phyloP scores from a whole-genome alignment of 2,888 invertebrate genomes.

The Cataglyphis altisquamis region DNA sequence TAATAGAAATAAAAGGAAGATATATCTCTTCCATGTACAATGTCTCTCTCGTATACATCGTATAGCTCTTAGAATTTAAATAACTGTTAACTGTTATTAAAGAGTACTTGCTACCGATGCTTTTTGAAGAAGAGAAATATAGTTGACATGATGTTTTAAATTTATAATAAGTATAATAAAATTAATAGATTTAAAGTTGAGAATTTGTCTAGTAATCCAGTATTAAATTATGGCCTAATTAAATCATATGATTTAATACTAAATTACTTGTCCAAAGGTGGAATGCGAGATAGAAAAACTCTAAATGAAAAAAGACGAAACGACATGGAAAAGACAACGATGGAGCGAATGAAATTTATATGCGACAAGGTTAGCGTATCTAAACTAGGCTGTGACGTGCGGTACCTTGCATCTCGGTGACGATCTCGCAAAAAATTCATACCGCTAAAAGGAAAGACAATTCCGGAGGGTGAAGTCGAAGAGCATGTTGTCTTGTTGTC shows the following conservation, averaged over 20 bases:
- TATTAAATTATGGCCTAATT: neutral
- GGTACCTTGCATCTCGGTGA: constrained; percentile 76
- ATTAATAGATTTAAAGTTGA: neutral
- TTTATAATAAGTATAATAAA: neutral
- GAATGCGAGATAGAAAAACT: constrained; percentile 11
- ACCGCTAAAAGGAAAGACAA: constrained; percentile 65
- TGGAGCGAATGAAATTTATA: constrained; percentile 76
- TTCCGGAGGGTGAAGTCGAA: constrained; percentile 56
- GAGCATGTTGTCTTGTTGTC: constrained; percentile 34
- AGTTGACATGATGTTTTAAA: neutral
- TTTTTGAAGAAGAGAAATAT: neutral
- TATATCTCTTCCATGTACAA: neutral
- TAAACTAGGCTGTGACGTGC: constrained; percentile 80
- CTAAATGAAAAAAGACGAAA: constrained; percentile 36
- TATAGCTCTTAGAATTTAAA: neutral
- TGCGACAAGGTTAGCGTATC: constrained; percentile 76
- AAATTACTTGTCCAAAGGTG: neutral
- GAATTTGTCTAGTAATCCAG: neutral
- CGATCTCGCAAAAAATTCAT: constrained; percentile 68
- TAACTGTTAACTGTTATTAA: neutral
- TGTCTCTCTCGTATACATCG: neutral
- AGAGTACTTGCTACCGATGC: neutral
- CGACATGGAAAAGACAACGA: constrained; percentile 53
- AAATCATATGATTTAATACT: constrained; percentile 3
- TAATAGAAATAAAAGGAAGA: neutral